Evolutionary conservation across 1,140 invertebrate genomes (phyloP), one percentile per base, ranked within the genome.

Genomic region (Coenobita brevimanus): DNA sequence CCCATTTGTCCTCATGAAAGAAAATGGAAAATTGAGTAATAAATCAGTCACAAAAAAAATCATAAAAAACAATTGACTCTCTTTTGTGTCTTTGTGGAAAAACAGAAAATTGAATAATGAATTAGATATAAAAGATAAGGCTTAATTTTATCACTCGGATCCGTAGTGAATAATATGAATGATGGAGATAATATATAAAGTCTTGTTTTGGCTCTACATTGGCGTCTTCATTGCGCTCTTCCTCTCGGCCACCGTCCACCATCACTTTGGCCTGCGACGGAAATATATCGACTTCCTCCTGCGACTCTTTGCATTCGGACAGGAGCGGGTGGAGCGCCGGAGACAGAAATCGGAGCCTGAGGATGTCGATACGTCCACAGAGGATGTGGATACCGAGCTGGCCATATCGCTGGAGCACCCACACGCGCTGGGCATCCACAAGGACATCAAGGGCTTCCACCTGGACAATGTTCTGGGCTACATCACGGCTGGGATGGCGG

Each of bases 401-500:
- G 36, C 79, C 43, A 24, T 83, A 0, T 83, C 78, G 21, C 54
- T 57, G 24, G 75, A 82, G 21, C 79, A 89, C 38, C 89, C 83
- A 15, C 62, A 54, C 38, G 83, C 78, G 10, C 81, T 76, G 27
- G 89, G 83, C 33, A 79, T 82, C 21, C 27, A 79, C 41, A 75
- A 88, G 46, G 85, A 82, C 38, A 82, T 67, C 80, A 82, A 87
- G 60, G 89, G 84, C 4, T 90, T 87, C 38, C 84, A 90, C 43
- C 75, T 90, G 43, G 73, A 85, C 54, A 24, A 88, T 60, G 81
- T 90, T 15, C 69, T 90, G 17, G 78, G 64, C 3, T 90, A 88
- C 78, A 83, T 90, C 13, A 88, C 80, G 30, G 89, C 80, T 13
- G 89, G 89, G 30, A 88, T 90, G 84, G 86, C 76, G n/a, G 84